Percentiles rank a stretch among this genome's conserved stretches.
These are phyloP conservation scores for Nebria brevicollis DNA, from an alignment of 2,888 invertebrate genomes.

Conservation along the genomic window DNA sequence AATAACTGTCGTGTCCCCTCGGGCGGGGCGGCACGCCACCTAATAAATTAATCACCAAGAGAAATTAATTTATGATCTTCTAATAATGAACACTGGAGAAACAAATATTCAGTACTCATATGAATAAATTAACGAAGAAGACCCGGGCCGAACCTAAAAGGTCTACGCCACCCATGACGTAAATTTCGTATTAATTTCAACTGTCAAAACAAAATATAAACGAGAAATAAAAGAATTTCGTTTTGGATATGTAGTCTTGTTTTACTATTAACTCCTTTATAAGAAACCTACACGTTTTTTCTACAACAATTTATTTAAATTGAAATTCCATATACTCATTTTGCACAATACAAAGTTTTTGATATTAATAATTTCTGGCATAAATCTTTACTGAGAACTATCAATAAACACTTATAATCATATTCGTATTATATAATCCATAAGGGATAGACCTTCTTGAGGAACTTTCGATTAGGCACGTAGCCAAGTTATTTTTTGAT, in stretches of 20 bases:
- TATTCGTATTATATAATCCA: too few species aligned
- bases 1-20: constrained; percentile 41
- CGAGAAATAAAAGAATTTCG: constrained; percentile 40
- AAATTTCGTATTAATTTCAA: constrained; percentile 46
- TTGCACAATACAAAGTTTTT: background rate
- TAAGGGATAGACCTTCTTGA: too few species aligned
- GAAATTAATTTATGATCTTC: constrained; percentile 59
- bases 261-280: background rate
- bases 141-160: background rate
- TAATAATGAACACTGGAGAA: constrained; percentile 57
- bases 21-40: constrained; percentile 30
- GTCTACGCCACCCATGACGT: constrained; percentile 40
- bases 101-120: constrained; percentile 54
- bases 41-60: constrained; percentile 56
- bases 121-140: constrained; percentile 43
- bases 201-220: constrained; percentile 44
- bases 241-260: constrained; percentile 28
- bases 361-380: too few species aligned
- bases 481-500: too few species aligned
- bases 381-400: too few species aligned
- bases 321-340: background rate
- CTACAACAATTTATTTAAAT: background rate
- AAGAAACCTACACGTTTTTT: background rate
- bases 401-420: too few species aligned
- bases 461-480: too few species aligned